These are phyloP conservation scores for Falco punctatus DNA, from an alignment of 2,113 vertebrate species.

Conservation along the genomic window DNA sequence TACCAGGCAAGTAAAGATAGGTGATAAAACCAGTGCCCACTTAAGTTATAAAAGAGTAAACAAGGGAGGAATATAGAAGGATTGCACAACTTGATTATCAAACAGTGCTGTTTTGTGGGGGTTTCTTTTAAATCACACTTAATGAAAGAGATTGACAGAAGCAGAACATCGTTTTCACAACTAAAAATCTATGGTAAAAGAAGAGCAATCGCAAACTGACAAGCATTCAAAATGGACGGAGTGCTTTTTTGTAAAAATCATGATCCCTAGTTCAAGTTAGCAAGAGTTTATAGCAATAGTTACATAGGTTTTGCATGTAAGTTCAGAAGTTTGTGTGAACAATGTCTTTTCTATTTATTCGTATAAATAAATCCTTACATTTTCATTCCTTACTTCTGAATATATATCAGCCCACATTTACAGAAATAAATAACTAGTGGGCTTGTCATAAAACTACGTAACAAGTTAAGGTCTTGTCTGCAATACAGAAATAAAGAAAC, in stretches of 20 bases:
- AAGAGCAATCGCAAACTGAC: background rate
- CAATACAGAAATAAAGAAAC: background rate
- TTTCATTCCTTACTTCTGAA: background rate
- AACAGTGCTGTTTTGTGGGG: background rate
- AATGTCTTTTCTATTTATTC: background rate
- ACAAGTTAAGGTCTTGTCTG: background rate
- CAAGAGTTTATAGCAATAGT: background rate
- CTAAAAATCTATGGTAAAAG: background rate
- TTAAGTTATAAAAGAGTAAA: background rate
- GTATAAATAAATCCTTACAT: background rate
- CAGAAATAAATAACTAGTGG: background rate
- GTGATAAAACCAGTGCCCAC: background rate
- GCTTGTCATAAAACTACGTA: background rate
- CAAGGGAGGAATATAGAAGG: background rate
- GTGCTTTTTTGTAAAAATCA: no score
- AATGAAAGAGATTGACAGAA: background rate
- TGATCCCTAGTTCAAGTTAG: background rate
- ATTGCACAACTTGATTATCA: background rate
- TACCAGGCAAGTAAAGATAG: background rate
- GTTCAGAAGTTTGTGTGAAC: background rate
- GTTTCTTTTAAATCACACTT: background rate
- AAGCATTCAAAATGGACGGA: background rate
- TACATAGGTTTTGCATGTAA: accelerated
- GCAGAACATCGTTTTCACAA: background rate
- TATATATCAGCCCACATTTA: background rate